Evolutionary conservation across 2,113 vertebrate genomes (phyloP), one percentile per base, ranked within the genome.

Genomic region (Gila orcuttii): DNA sequence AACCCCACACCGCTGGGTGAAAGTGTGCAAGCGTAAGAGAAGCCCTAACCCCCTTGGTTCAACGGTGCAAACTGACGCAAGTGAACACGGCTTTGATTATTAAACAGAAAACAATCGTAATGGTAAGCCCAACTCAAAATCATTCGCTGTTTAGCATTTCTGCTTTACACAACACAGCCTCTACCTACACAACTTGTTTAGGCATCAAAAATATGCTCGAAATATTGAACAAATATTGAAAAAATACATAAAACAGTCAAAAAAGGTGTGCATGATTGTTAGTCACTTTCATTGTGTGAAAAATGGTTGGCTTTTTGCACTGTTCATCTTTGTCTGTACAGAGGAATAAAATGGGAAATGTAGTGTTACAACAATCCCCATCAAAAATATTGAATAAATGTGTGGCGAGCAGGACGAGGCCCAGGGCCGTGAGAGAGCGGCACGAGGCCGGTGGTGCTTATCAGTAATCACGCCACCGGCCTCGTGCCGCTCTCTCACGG

Each of bases 1-100:
- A 73, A 74, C 52, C 75, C 57, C 84, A 84, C 69, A 57, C 80
- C 31, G 33, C 68, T 85, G 77, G 57, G 73, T 71, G 9, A 76
- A 52, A 73, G 73, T 83, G 73, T 78, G 62, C 75, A 59, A 82
- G 60, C 74, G 6, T 39, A 59, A 85, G 60, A 77, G 83, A 45
- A 62, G 74, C 60, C 45, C 45, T 55, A 36, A 47, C 60, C 28
- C 76, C 74, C 60, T 66, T 52, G 23, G 74, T 55, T 66, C 59
- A 52, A 45, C 28, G n/a, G 9, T 31, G 60, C 73, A 75, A 59
- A 66, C 28, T 50, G 57, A 85, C 73, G 6, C 59, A 77, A 42
- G 45, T 39, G 73, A 75, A 50, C 21, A 23, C 23, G 52, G 42
- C 73, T 66, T 85, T 66, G 25, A 66, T 52, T 85, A 77, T 85